Evolutionary conservation across 1,140 invertebrate genomes (phyloP).

Genomic region (Heliothis virescens): DNA sequence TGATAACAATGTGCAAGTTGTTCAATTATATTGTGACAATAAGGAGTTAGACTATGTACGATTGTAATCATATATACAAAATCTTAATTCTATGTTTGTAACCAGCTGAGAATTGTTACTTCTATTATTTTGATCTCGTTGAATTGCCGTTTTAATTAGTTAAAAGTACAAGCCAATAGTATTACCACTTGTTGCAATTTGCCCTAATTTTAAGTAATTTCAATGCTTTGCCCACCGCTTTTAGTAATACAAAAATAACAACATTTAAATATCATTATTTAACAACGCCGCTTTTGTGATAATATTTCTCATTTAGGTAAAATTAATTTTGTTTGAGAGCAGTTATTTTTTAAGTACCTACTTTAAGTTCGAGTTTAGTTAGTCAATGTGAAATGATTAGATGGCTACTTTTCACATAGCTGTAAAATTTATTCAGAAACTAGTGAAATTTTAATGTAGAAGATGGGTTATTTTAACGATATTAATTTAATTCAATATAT

Average conservation of each 20-base stretch:
- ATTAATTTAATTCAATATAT: conserved; percentile 16
- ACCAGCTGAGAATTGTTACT: conserved; percentile 2
- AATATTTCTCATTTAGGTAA: conserved; percentile 20
- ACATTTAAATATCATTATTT: conserved; percentile 16
- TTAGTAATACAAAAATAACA: conserved; percentile 33
- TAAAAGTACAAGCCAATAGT: conserved; percentile 30
- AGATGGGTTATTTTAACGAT: not conserved
- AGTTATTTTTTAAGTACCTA: not conserved
- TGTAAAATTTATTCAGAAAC: not conserved
- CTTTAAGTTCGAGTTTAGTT: conserved; percentile 1
- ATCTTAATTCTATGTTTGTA: conserved; percentile 19
- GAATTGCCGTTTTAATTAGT: conserved; percentile 14
- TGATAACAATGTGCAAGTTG: conserved; percentile 46
- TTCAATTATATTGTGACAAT: conserved; percentile 46
- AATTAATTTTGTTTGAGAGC: not conserved
- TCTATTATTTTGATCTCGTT: conserved; percentile 31
- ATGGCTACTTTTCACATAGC: not conserved
- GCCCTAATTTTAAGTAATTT: conserved; percentile 46
- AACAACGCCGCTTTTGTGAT: conserved; percentile 47
- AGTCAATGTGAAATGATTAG: conserved; percentile 11
- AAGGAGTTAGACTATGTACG: conserved; percentile 4
- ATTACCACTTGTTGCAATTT: conserved; percentile 34
- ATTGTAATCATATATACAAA: conserved; percentile 4
- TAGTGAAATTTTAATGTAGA: not conserved
- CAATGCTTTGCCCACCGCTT: conserved; percentile 56